Evolutionary conservation across 1,140 invertebrate species (phyloP).

Genomic region (Atopsyche davidsoni): DNA sequence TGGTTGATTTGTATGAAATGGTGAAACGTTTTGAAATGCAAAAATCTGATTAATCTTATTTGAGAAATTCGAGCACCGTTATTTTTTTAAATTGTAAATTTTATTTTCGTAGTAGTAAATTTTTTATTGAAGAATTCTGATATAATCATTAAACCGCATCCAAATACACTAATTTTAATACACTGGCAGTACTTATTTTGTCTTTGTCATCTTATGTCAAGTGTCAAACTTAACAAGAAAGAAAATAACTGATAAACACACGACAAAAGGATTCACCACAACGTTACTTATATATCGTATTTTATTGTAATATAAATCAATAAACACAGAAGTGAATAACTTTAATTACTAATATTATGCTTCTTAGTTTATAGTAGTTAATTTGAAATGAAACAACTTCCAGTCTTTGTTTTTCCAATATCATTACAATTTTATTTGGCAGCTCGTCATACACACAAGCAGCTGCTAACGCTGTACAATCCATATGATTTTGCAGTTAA

Average conservation of each 20-base stretch:
- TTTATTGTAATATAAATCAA: not conserved
- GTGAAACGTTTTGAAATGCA: no score
- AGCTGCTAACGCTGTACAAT: conserved; percentile 81
- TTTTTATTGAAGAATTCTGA: no score
- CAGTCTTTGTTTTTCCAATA: conserved; percentile 78
- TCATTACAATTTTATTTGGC: conserved; percentile 72
- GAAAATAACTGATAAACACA: not conserved
- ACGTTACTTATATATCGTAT: not conserved
- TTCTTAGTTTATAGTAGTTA: not conserved
- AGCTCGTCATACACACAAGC: conserved; percentile 70
- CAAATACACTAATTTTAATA: no score
- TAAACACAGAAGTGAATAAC: not conserved
- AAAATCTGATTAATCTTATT: no score
- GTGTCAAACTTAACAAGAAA: no score
- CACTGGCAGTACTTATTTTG: no score
- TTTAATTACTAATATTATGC: not conserved
- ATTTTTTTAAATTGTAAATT: no score
- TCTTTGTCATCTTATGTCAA: no score
- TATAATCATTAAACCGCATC: no score
- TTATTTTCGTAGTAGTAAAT: no score
- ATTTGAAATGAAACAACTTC: conserved; percentile 52
- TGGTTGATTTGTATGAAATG: no score
- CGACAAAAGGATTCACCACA: not conserved
- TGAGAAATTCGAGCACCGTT: no score
- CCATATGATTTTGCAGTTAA: conserved; percentile 80